phyloP scores from a whole-genome alignment of 2,888 invertebrate genomes.

The Ochropleura plecta region DNA sequence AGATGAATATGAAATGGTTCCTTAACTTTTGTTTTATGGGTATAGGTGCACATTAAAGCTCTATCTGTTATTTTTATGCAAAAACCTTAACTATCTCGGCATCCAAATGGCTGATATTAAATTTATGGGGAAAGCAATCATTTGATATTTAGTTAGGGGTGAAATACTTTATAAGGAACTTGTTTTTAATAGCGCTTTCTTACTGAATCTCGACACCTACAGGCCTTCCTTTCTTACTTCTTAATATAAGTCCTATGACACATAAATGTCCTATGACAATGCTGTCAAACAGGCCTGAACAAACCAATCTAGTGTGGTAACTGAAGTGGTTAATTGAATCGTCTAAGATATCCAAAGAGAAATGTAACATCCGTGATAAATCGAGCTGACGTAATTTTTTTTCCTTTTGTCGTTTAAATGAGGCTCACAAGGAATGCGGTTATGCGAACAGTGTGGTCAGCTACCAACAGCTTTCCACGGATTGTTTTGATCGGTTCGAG shows the following conservation, averaged over 20 bases:
- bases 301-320: neutral
- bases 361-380: constrained; percentile 42
- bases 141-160: neutral
- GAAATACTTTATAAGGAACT: no score
- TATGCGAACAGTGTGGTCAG: constrained; percentile 75
- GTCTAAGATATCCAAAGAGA: constrained; percentile 29
- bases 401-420: constrained; percentile 71
- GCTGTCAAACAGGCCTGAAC: constrained; percentile 1
- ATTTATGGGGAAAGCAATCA: neutral
- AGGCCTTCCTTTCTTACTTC: neutral
- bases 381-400: constrained; percentile 67
- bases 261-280: neutral
- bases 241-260: no score
- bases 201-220: no score
- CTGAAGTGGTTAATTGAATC: constrained; percentile 34
- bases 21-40: constrained; percentile 35
- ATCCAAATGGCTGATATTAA: constrained; percentile 5
- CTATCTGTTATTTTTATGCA: neutral
- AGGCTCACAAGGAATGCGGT: constrained; percentile 78
- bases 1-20: constrained; percentile 31
- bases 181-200: no score
- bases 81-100: neutral
- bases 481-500: constrained; percentile 79
- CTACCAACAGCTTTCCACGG: constrained; percentile 77
- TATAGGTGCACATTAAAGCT: constrained; percentile 14